These are phyloP conservation scores for cattle (Bos taurus) DNA, from an alignment of 2,113 vertebrate genomes.

Conservation along the genomic window DNA sequence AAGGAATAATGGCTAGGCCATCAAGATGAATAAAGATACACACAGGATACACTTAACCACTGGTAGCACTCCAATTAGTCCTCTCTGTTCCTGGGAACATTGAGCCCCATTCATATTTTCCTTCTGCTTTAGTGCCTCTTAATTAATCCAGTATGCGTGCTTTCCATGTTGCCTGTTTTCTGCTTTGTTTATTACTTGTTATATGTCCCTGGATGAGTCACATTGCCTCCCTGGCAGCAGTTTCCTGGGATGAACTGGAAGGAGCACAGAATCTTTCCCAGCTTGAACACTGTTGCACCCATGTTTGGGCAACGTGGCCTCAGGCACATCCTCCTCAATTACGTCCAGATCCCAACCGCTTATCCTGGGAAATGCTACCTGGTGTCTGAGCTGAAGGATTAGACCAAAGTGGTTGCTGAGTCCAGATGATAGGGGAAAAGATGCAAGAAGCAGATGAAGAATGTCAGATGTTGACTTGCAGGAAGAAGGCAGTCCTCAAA, in stretches of 20 bases:
- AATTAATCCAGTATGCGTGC: constrained; percentile 12
- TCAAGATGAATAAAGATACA: neutral
- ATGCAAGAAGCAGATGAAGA: no score
- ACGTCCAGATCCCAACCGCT: neutral
- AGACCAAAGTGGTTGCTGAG: neutral
- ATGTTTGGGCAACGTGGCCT: neutral
- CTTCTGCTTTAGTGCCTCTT: neutral
- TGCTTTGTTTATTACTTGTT: constrained; percentile 13
- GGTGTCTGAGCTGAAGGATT: neutral
- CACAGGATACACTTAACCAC: neutral
- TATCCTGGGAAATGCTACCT: neutral
- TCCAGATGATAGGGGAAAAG: neutral
- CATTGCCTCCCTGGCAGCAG: neutral
- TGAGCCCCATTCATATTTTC: constrained; percentile 17
- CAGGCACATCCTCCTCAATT: neutral
- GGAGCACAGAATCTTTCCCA: neutral
- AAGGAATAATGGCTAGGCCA: neutral
- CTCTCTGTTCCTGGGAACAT: neutral
- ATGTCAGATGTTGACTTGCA: neutral
- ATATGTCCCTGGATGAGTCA: constrained; percentile 42
- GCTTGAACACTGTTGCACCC: neutral
- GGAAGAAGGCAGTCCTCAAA: neutral
- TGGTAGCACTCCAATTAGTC: neutral
- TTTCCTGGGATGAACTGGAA: neutral
- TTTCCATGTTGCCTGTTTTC: neutral